These are phyloP conservation scores for Nephrotoma flavescens DNA, from an alignment of 2,888 invertebrate species.

Conservation along the genomic window DNA sequence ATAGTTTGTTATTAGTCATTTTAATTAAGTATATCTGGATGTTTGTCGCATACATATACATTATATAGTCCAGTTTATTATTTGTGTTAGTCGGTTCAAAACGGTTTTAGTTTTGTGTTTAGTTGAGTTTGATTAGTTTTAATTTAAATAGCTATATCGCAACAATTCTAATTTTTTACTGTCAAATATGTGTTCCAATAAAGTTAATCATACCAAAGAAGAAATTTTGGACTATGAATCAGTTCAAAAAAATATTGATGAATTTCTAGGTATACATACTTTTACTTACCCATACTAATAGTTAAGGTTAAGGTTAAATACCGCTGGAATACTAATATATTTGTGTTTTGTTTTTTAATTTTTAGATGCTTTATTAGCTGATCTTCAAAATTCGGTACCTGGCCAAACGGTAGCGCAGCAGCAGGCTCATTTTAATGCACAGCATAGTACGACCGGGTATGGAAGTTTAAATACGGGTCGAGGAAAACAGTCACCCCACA, in stretches of 20 bases:
- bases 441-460: conserved; percentile 45
- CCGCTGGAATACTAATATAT: neutral
- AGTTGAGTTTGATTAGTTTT: neutral
- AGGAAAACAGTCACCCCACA: conserved; percentile 35
- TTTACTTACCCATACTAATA: neutral
- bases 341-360: neutral
- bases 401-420: conserved; percentile 26
- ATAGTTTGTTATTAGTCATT: neutral
- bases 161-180: neutral
- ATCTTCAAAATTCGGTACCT: conserved; percentile 88
- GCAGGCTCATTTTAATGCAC: conserved; percentile 25
- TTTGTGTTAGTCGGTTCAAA: neutral
- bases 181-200: neutral
- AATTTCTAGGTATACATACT: neutral
- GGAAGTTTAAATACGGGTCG: conserved; percentile 64
- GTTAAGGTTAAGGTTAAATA: neutral
- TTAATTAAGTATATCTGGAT: neutral
- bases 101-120: neutral
- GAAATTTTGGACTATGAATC: neutral
- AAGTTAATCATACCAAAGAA: neutral
- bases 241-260: conserved; percentile 1
- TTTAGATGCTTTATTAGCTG: conserved; percentile 90
- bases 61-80: neutral
- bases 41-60: neutral
- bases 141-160: neutral